Percentiles rank a stretch among this genome's conserved stretches.
phyloP scores from a whole-genome alignment of 2,113 vertebrate genomes.

The Pomatorhinus ruficollis region DNA sequence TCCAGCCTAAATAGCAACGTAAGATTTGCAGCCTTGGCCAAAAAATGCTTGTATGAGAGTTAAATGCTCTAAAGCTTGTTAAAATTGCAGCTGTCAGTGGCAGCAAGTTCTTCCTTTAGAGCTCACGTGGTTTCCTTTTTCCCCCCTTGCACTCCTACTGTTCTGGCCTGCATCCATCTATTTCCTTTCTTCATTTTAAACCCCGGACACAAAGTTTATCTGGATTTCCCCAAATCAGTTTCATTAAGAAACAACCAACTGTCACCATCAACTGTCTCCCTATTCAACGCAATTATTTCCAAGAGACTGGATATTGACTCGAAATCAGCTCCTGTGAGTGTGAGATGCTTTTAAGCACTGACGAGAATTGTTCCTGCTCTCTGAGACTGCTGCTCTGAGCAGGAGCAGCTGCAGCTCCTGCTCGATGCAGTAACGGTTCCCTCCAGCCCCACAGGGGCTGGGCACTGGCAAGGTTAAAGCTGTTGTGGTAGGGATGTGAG shows the following conservation, averaged over 20 bases:
- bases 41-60: not conserved
- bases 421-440: not conserved
- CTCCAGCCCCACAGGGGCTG: not conserved
- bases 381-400: not conserved
- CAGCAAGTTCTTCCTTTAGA: not conserved
- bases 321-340: not conserved
- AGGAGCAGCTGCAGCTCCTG: not conserved
- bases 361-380: not conserved
- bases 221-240: not conserved
- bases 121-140: not conserved
- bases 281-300: not conserved
- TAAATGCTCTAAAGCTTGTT: not conserved
- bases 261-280: not conserved
- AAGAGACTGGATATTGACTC: not conserved
- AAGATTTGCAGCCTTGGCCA: not conserved
- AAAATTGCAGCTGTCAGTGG: not conserved
- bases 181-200: not conserved
- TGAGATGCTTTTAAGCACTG: not conserved
- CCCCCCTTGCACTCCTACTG: not conserved
- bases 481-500: not conserved
- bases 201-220: not conserved
- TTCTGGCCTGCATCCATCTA: not conserved
- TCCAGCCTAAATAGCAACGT: not conserved
- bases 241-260: not conserved
- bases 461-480: not conserved